Conservation (phyloP, 1,140 invertebrate species). For the Neomicropteryx cornuta region DNA sequence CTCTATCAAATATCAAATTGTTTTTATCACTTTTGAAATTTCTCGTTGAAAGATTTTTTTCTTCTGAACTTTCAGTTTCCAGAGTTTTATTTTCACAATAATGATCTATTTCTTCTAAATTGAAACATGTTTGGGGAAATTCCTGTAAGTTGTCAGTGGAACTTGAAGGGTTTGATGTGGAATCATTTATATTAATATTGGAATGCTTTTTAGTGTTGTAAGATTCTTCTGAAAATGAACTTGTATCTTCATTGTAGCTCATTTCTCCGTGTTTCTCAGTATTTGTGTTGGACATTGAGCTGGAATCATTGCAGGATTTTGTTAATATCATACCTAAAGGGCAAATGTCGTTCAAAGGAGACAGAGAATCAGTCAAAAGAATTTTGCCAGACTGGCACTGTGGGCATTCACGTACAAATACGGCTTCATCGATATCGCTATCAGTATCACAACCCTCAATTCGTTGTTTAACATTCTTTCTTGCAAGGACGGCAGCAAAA, state of each 20-base stretch:
- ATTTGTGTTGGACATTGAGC: constrained; percentile 36
- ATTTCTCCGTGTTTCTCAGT: constrained; percentile 33
- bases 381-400: constrained; percentile 44
- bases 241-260: constrained; percentile 43
- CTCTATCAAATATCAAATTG: constrained; percentile 58
- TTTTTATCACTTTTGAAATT: constrained; percentile 24
- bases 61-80: constrained; percentile 6
- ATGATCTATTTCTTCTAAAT: constrained; percentile 5
- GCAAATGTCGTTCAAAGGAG: constrained; percentile 36
- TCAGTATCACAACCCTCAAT: constrained; percentile 43
- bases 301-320: constrained; percentile 41
- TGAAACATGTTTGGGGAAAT: constrained; percentile 14
- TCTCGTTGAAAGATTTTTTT: constrained; percentile 6
- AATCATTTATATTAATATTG: not conserved
- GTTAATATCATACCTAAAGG: constrained; percentile 36
- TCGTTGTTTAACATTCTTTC: constrained; percentile 42
- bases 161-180: not conserved
- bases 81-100: constrained; percentile 12
- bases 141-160: constrained; percentile 15
- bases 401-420: constrained; percentile 52
- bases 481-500: constrained; percentile 58
- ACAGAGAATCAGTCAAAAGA: constrained; percentile 38
- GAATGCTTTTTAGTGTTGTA: constrained; percentile 28
- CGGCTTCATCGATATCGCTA: constrained; percentile 50
- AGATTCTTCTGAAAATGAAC: constrained; percentile 38